A percentile compares a stretch with the other conserved stretches of the same genome.
phyloP scores from a whole-genome alignment of 2,888 invertebrate species.

The Microctonus aethiopoides region DNA sequence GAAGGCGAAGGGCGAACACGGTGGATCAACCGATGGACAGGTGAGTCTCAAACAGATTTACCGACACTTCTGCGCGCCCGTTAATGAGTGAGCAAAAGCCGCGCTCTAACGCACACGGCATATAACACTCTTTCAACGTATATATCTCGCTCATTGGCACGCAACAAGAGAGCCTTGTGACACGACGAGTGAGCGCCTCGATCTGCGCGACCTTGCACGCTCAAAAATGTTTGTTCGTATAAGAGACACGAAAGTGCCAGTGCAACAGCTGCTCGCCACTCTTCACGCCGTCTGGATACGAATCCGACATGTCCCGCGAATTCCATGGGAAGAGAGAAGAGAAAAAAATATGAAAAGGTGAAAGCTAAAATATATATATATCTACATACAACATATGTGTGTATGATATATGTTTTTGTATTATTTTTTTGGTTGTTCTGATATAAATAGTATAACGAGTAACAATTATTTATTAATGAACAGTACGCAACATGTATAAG shows the following conservation, averaged over 20 bases:
- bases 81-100: slow-evolving; percentile 33
- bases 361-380: slow-evolving; percentile 4
- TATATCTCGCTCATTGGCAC: slow-evolving; percentile 26
- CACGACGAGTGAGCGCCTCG: neutral
- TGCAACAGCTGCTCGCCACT: slow-evolving; percentile 23
- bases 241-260: slow-evolving; percentile 11
- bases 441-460: neutral
- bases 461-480: slow-evolving; percentile 20
- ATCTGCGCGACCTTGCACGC: slow-evolving; percentile 20
- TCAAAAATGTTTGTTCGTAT: slow-evolving; percentile 16
- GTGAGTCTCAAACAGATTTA: slow-evolving; percentile 34
- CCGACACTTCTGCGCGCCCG: slow-evolving; percentile 33
- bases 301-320: slow-evolving; percentile 15
- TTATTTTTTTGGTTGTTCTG: neutral
- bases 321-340: slow-evolving; percentile 4
- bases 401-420: too few species aligned
- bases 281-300: slow-evolving; percentile 20
- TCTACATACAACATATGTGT: too few species aligned
- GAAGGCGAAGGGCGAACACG: slow-evolving; percentile 10
- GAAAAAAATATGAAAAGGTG: slow-evolving; percentile 16
- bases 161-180: slow-evolving; percentile 17
- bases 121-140: slow-evolving; percentile 2
- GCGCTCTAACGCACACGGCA: slow-evolving; percentile 10
- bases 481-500: neutral
- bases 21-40: slow-evolving; percentile 29